Conservation (phyloP, 2,888 invertebrate genomes). For the Apocheima hispidaria region DNA sequence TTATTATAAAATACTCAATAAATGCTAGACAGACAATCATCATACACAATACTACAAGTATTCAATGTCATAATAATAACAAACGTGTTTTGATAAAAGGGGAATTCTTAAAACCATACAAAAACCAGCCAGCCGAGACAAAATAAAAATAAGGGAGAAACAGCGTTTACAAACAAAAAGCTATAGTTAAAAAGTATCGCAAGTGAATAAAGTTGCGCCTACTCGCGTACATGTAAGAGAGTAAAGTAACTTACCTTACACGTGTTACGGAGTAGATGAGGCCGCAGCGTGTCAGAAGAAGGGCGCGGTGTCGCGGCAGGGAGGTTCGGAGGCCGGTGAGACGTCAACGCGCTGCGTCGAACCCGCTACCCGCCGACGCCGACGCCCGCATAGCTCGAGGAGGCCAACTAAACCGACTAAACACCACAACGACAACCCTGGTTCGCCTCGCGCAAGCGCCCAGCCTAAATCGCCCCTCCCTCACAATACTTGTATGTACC, state of each 20-base stretch:
- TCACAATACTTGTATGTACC: too few species aligned
- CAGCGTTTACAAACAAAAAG: too few species aligned
- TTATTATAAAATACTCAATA: too few species aligned
- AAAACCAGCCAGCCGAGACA: too few species aligned
- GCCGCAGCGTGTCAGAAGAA: neutral
- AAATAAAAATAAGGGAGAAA: too few species aligned
- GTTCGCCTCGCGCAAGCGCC: slow-evolving; percentile 63
- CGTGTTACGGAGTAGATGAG: neutral
- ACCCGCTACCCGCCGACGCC: slow-evolving; percentile 43
- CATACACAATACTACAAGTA: too few species aligned
- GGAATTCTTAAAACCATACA: too few species aligned
- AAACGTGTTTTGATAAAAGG: too few species aligned
- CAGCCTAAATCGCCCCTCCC: slow-evolving; percentile 44
- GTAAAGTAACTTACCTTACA: neutral
- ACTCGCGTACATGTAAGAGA: neutral
- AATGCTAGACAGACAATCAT: too few species aligned
- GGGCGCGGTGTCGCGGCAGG: neutral
- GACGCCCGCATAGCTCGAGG: slow-evolving; percentile 44
- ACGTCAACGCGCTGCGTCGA: neutral
- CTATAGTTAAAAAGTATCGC: too few species aligned
- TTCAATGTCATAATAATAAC: too few species aligned
- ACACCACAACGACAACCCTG: slow-evolving; percentile 37
- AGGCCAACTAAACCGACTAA: slow-evolving; percentile 43
- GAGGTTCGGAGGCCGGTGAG: neutral
- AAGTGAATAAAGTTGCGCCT: too few species aligned